Evolutionary conservation across 64 coral and sea anemone genomes (phyloP).

Genomic region (Hydrozoanthus tunicans): DNA sequence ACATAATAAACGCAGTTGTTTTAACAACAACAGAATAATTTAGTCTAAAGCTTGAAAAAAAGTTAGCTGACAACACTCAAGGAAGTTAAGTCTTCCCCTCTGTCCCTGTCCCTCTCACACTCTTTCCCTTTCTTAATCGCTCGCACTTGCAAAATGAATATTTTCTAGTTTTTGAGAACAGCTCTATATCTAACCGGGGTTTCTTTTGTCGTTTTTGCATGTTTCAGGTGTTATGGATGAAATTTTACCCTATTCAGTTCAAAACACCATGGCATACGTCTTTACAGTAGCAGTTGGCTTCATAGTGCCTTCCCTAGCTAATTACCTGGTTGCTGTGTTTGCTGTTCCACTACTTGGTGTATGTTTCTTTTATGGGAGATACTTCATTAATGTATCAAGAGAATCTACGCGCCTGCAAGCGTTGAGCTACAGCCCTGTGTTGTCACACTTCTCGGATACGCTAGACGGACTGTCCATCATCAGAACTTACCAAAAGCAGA

Average conservation of each 20-base stretch:
- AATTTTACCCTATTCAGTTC: constrained; percentile 21
- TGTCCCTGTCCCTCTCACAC: too few relatives aligned
- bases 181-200: too few relatives aligned
- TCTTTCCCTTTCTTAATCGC: too few relatives aligned
- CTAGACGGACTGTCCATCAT: constrained; percentile 45
- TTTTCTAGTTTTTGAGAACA: too few relatives aligned
- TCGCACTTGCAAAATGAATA: too few relatives aligned
- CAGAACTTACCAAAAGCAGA: constrained; percentile 12
- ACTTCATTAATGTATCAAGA: constrained; percentile 46
- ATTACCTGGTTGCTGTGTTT: constrained; percentile 59
- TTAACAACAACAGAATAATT: too few relatives aligned
- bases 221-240: constrained; percentile 46
- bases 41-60: too few relatives aligned
- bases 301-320: constrained; percentile 50
- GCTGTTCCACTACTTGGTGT: constrained; percentile 26
- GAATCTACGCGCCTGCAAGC: constrained; percentile 63
- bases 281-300: constrained; percentile 27
- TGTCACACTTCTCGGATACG: constrained; percentile 44
- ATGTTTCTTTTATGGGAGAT: constrained; percentile 38
- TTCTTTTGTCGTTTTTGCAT: background rate
- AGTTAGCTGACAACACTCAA: too few relatives aligned
- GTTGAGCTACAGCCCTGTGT: constrained; percentile 29
- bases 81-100: too few relatives aligned
- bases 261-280: background rate
- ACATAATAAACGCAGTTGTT: too few relatives aligned